Base-by-base conservation (phyloP, 2,797 vertebrate genomes). In the Merluccius polli region DNA sequence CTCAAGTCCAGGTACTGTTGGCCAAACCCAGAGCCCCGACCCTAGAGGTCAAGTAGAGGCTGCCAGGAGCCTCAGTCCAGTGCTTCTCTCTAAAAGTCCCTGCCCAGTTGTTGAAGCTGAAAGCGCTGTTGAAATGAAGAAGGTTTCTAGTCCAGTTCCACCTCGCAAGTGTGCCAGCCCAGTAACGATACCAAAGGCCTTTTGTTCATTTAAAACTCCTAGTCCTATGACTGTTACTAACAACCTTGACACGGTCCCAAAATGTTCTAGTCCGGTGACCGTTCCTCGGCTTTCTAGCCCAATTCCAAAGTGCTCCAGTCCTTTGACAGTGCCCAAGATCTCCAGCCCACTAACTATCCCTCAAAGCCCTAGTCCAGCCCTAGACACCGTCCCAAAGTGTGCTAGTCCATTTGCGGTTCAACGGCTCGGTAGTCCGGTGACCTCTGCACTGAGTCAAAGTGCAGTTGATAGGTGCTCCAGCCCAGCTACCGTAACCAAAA, bases 341-440 rank as follows among this genome's bases (percentile, higher is more conserved):
- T 86, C 80, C 71, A 88, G 86, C 82, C 86, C 88, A 52, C 73
- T 88, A 24, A 81, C 81, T 15, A 59, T 84, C 27, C 83, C 76
- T 33, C 70, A 69, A 63, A 76, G 77, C 16, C 76, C 71, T 24
- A 81, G 75, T 67, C 73, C 70, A 52, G 24, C 38, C 77, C 77
- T 84, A 71, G 87, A 87, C 70, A 41, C 68, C 4, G 10, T 76
- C 8, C 30, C 74, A 72, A 82, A 78, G 73, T 79, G 15, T 77
- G 63, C 72, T 65, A 75, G 70, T 31, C 73, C 83, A 67, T 9
- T 86, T 35, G 44, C 29, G 9, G 38, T 67, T 32, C 72, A 80
- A 29, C 79, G 71, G 24, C 63, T 82, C 78, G 80, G 83, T 65
- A 91, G 88, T 78, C 88, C 88, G 72, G 81, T 83, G 63, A 77